Base-by-base conservation (phyloP, 2,888 invertebrate species). In the Deilephila porcellus region DNA sequence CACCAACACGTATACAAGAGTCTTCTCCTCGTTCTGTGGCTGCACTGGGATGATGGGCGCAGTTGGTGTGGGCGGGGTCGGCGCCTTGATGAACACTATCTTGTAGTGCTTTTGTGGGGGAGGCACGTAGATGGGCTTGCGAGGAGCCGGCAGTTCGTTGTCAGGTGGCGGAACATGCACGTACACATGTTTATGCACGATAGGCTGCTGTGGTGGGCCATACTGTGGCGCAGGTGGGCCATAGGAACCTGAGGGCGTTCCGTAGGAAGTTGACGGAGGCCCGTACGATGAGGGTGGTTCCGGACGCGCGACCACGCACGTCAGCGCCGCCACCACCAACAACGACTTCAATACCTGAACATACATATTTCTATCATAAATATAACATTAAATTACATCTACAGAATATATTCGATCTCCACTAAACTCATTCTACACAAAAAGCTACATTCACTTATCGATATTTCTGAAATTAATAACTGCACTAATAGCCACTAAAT, bases 91-190 rank as follows among this genome's bases (percentile, higher is more conserved):
- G 95, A 97, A 97, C 82, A 97, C 97, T 85, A 97, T 97, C 89
- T 97, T 97, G 95, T 97, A 97, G 88, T 97, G 97, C 83, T 97
- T 97, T 89, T 97, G 97, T 1, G 97, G 96, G 71, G 95, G 94
- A 74, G 95, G 92, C 77, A 95, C 95, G 79, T 93, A 89, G 83
- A 95, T 91, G 62, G 85, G 95, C 81, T 95, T 95, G 79, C 88
- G 96, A 29, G 97, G 96, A 29, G 96, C 95, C 59, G 96, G 96
- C 85, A 96, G 95, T 84, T 98, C 98, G 52, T 97, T 97, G 90
- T 98, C 98, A 83, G 98, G 98, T 74, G 98, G 98, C 71, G 98
- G 98, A 25, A 98, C 98, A 90, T 98, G 98, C 25, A 98, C 98
- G 93, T 98, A 98, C 19, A 98, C 98, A 88, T 98, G 98, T 88